These are phyloP conservation scores for Notiomystis cincta DNA, from an alignment of 2,113 vertebrate species.

Conservation along the genomic window DNA sequence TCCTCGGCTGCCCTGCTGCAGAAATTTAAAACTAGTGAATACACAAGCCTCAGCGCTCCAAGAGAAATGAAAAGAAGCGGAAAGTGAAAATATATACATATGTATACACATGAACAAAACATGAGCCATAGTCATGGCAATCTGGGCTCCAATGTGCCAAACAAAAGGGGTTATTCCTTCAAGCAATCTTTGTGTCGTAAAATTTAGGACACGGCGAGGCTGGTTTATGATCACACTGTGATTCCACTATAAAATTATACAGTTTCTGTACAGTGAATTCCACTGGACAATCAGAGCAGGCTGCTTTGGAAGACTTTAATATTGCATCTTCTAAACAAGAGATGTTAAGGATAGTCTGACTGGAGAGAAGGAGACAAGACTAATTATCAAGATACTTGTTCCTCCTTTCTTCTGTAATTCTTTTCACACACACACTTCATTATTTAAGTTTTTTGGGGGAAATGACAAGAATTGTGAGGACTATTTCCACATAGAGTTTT, in stretches of 20 bases:
- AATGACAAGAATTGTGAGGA: neutral
- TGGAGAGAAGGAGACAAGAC: neutral
- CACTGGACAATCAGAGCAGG: neutral
- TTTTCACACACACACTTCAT: neutral
- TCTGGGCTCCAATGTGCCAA: constrained; percentile 32
- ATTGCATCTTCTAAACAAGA: neutral
- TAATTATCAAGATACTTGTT: neutral
- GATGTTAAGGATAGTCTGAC: neutral
- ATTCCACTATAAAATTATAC: neutral
- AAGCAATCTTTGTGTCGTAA: constrained; percentile 17
- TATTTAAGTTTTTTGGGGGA: neutral
- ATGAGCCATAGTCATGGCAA: constrained; percentile 21
- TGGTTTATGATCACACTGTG: constrained; percentile 3
- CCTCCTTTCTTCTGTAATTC: neutral
- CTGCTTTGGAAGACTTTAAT: neutral
- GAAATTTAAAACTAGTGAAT: constrained; percentile 59
- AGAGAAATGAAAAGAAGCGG: constrained; percentile 49
- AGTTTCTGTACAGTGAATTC: neutral
- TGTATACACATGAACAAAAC: constrained; percentile 53
- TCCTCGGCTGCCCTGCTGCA: constrained; percentile 46
- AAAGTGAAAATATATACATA: constrained; percentile 52
- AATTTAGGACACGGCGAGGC: constrained; percentile 40
- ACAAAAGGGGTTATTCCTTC: constrained; percentile 47
- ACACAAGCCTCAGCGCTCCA: constrained; percentile 37
- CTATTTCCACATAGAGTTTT: neutral